Conservation (phyloP, 2,113 vertebrate genomes). For the Ageneiosus marmoratus region DNA sequence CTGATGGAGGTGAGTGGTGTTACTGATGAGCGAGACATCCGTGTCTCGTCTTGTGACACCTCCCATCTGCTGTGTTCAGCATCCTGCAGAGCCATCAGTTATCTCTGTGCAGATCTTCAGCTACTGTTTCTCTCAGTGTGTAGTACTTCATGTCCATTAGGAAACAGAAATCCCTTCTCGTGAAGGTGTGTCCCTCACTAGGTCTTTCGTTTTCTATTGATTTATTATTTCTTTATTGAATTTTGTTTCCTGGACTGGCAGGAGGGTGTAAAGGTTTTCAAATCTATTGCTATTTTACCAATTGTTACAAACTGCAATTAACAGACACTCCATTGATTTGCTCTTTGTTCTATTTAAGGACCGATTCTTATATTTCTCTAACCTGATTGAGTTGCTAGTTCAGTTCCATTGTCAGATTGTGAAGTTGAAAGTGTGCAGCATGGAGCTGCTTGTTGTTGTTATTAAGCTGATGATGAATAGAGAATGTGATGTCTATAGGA, state of each 20-base stretch:
- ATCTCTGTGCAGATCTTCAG: not conserved
- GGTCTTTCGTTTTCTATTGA: no score
- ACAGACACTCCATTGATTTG: not conserved
- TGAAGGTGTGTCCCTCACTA: not conserved
- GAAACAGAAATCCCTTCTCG: not conserved
- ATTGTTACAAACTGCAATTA: not conserved
- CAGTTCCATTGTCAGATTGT: not conserved
- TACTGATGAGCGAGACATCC: not conserved
- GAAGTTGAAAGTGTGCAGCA: not conserved
- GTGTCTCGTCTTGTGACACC: not conserved
- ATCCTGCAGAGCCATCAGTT: not conserved
- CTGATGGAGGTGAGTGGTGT: not conserved
- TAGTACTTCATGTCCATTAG: not conserved
- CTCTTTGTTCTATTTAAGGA: no score
- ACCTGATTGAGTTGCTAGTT: not conserved
- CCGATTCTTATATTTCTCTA: not conserved
- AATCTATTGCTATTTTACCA: no score
- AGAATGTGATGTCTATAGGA: not conserved
- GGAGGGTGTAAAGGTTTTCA: not conserved
- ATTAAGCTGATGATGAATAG: not conserved
- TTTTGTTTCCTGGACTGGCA: not conserved
- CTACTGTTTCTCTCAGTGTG: not conserved
- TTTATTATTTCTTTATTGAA: not conserved
- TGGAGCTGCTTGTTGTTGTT: not conserved
- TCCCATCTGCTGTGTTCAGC: not conserved